Base-by-base conservation (phyloP, 1,140 invertebrate genomes). In the Holcopasites calliopsidis region DNA sequence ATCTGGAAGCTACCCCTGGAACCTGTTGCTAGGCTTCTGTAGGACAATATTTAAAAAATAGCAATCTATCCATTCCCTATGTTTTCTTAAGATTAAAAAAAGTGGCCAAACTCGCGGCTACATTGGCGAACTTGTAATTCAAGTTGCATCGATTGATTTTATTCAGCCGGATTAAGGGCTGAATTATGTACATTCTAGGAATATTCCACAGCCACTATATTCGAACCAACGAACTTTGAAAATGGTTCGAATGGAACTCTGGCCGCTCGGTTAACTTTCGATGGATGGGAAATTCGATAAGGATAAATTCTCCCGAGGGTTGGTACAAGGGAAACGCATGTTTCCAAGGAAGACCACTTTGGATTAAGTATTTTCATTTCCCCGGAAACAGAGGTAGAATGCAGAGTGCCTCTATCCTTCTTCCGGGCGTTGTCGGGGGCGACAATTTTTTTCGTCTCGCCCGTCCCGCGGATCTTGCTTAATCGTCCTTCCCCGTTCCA, bases 351-450 rank as follows among this genome's bases (percentile, higher is more conserved):
- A 21, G 7, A 4, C 16, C 4, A 28, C 33, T 21, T 16, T 38
- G 28, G 60, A 79, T 81, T 69, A 79, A 71, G 66, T 62, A 71
- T 68, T 72, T 73, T 57, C 64, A 64, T 82, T 73, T 61, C 33
- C 28, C 28, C 13, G 6, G 6, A 3, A 1, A 11, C 21, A 54
- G 6, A 55, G 16, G 11, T 10, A 13, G 8, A 0, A 40, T 18
- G 18, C 16, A 13, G 1, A 21, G 38, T 21, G 8, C 35, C 10
- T 35, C 18, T 54, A 50, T 64, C 44, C 35, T 35, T 42, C 13
- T 60, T 47, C 16, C 23, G 28, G 10, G 23, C 0, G 23, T 47
- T 33, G 54, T 76, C 35, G 35, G 55, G 61, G 35, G 61, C 21
- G 50, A 65, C 50, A 47, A 55, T 64, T 55, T 77, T 54, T 61